Base-by-base conservation (phyloP, 2,888 invertebrate genomes). In the Caenorhabditis sp. region DNA sequence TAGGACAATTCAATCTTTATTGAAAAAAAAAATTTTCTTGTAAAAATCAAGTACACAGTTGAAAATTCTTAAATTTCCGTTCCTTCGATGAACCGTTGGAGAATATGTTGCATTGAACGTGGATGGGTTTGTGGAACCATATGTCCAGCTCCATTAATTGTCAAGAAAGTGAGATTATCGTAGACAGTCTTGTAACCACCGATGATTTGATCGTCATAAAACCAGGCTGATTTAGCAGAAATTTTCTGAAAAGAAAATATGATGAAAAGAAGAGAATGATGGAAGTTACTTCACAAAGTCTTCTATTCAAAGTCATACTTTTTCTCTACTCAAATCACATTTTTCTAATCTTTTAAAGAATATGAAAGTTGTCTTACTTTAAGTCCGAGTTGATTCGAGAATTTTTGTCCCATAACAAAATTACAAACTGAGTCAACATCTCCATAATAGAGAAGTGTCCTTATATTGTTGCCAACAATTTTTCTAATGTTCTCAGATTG, bases 141-240 rank as follows among this genome's bases (percentile, higher is more conserved):
- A 67, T 86, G 85, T 57, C 86, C 80, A 21, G 82, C 80, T 31
- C 82, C 82, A 23, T 78, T 76, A 21, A 82, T 78, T 20, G 70
- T 69, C 56, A 79, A 59, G 78, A 79, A 86, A 26, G 84, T 84
- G 31, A 87, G 77, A 8, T 85, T 85, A 21, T 84, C 77, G 77
- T 85, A 88, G 53, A 84, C 75, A 8, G 88, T 88, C 57, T 86
- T 85, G 82, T 86, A 88, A 20, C 88, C 88, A 63, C 87, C 88
- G 58, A 88, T 83, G 75, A 89, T 31, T 31, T 10, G 88, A 20
- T 83, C 67, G 70, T 86, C 84, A 70, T 77, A 84, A 68, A 85
- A 85, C 88, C 88, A 89, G n/a, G 87, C 85, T 21, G 84, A 83
- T 75, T 86, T 86, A 61, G 79, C 77, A n/a, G 86, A 69, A 14